Evolutionary conservation across 1,140 invertebrate species (phyloP).

Genomic region (Philopotamus ludificatus): DNA sequence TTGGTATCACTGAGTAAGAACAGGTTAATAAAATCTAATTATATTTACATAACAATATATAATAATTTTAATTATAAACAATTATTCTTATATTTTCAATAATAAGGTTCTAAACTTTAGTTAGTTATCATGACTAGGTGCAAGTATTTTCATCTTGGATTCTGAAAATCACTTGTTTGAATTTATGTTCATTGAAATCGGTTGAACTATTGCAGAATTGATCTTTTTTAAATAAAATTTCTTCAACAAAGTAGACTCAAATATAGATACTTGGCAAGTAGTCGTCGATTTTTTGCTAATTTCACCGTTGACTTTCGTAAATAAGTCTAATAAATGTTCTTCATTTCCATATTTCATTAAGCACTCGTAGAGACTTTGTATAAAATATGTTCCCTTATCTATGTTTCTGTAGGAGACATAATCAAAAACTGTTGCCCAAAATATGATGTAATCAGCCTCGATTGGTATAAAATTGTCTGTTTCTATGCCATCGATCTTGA

Average conservation of each 20-base stretch:
- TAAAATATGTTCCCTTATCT: constrained; percentile 6
- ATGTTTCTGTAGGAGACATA: constrained; percentile 17
- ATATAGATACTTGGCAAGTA: constrained; percentile 17
- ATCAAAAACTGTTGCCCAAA: constrained; percentile 15
- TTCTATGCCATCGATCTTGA: too few species aligned
- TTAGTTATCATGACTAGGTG: too few species aligned
- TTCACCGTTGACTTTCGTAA: constrained; percentile 7
- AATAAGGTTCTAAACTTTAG: too few species aligned
- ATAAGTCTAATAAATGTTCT: constrained; percentile 14
- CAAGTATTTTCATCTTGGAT: too few species aligned
- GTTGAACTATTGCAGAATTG: too few species aligned
- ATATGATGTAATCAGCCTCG: constrained; percentile 14
- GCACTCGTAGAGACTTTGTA: constrained; percentile 12
- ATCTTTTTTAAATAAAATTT: constrained; percentile 1
- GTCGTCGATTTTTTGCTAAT: constrained; percentile 5
- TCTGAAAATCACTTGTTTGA: too few species aligned
- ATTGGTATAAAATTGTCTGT: constrained; percentile 22
- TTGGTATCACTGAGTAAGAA: too few species aligned
- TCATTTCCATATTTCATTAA: constrained; percentile 15
- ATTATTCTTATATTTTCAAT: too few species aligned
- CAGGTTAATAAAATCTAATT: too few species aligned
- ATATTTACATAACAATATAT: too few species aligned
- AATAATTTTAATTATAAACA: too few species aligned
- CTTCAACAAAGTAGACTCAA: constrained; percentile 13
- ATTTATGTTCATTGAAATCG: too few species aligned